phyloP scores from a whole-genome alignment of 2,797 vertebrate species.

The Euphonia xanthogaster region DNA sequence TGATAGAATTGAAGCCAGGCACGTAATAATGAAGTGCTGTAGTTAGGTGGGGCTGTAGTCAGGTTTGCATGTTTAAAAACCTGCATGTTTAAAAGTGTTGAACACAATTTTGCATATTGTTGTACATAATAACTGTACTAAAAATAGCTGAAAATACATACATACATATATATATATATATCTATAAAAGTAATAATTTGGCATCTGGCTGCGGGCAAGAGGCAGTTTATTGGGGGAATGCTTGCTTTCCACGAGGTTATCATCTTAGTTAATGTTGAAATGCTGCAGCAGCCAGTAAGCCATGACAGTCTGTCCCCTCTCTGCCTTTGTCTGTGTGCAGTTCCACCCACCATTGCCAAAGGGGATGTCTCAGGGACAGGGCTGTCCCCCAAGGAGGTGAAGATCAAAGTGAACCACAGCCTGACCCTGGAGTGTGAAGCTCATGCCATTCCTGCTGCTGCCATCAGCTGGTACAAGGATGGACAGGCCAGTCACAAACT shows the following conservation, averaged over 20 bases:
- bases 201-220: background rate
- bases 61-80: background rate
- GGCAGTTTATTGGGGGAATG: background rate
- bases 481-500: conserved; percentile 85
- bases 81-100: background rate
- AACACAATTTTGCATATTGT: background rate
- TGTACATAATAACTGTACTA: background rate
- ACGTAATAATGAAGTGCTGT: background rate
- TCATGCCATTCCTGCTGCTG: conserved; percentile 85
- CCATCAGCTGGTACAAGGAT: conserved; percentile 94
- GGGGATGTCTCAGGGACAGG: conserved; percentile 83
- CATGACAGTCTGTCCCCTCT: background rate
- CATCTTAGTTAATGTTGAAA: background rate
- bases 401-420: conserved; percentile 91
- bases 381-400: conserved; percentile 88
- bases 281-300: background rate
- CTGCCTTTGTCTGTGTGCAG: conserved; percentile 72
- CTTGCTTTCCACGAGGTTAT: background rate
- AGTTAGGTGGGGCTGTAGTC: background rate
- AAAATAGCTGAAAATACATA: background rate
- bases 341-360: conserved; percentile 92
- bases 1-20: background rate
- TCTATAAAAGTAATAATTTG: background rate
- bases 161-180: background rate
- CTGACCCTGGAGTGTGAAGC: conserved; percentile 91